These are phyloP conservation scores for Cottus gobio DNA, from an alignment of 2,113 vertebrate genomes.

Conservation along the genomic window DNA sequence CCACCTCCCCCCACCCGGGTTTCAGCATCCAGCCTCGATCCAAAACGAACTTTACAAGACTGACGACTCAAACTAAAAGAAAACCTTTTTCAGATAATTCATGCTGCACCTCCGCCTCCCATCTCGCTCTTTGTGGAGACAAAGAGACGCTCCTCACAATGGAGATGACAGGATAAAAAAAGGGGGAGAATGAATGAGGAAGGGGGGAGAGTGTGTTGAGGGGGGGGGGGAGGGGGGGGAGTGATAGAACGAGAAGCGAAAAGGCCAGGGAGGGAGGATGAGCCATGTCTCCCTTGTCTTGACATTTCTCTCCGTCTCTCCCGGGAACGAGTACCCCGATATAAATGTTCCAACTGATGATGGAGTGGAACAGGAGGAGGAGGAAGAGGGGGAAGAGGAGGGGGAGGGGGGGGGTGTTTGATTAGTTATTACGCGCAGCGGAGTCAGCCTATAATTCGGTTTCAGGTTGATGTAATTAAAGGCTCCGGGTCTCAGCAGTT, in stretches of 20 bases:
- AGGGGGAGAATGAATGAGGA: neutral
- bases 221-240: neutral
- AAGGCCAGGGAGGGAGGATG: constrained; percentile 63
- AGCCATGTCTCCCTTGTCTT: constrained; percentile 67
- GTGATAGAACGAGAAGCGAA: constrained; percentile 54
- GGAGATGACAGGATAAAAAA: constrained; percentile 71
- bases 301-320: constrained; percentile 72
- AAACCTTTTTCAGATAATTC: neutral
- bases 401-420: neutral
- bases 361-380: constrained; percentile 21
- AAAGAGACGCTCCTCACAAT: constrained; percentile 49
- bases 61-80: neutral
- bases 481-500: constrained; percentile 67
- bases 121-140: too few relatives aligned
- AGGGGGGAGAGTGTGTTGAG: neutral
- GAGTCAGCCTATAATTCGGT: constrained; percentile 59
- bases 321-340: constrained; percentile 54
- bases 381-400: neutral
- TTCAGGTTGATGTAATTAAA: constrained; percentile 75
- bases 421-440: constrained; percentile 62
- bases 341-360: constrained; percentile 60
- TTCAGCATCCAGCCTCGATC: neutral
- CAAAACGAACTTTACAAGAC: neutral
- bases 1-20: too few relatives aligned
- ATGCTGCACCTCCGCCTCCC: too few relatives aligned